Evolutionary conservation across 2,888 invertebrate species (phyloP).

Genomic region (Parapristionchus giblindavisi): DNA sequence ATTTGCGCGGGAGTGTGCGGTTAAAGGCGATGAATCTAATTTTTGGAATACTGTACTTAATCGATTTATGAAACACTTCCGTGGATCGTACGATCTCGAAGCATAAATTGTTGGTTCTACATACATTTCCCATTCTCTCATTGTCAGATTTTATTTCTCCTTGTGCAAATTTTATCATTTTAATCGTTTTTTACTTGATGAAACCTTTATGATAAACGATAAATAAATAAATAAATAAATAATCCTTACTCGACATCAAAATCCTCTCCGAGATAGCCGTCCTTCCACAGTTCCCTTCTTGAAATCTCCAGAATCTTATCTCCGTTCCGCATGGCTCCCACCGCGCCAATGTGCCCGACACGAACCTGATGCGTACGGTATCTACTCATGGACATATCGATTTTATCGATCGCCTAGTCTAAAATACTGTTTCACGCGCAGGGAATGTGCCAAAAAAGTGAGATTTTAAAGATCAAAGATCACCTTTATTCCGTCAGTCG

Average conservation of each 20-base stretch:
- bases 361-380: background rate
- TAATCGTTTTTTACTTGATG: background rate
- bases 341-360: conserved; percentile 53
- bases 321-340: conserved; percentile 64
- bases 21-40: no score
- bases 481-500: background rate
- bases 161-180: no score
- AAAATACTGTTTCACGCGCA: background rate
- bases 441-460: background rate
- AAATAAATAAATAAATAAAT: background rate
- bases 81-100: no score
- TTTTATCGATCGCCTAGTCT: no score
- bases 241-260: conserved; percentile 63
- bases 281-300: conserved; percentile 57
- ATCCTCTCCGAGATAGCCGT: conserved; percentile 62
- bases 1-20: no score
- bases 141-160: no score
- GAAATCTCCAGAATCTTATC: conserved; percentile 65
- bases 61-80: no score
- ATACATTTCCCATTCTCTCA: no score
- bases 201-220: no score
- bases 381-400: background rate
- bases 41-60: no score
- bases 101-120: no score
- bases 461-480: background rate